phyloP scores from a whole-genome alignment of 2,888 invertebrate species.

The Oligia fasciuncula region DNA sequence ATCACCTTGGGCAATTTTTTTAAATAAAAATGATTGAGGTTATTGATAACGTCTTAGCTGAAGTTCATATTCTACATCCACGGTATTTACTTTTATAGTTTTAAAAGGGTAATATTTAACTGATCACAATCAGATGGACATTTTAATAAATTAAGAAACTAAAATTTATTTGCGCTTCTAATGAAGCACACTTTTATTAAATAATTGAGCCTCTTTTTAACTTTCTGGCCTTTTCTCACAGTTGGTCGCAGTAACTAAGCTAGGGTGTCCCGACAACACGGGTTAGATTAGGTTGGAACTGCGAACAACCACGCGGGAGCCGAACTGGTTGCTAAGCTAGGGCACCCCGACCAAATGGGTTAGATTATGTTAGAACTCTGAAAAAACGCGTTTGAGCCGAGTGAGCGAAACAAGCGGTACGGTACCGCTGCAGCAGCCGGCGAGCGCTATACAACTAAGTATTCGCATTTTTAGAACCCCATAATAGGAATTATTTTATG shows the following conservation, averaged over 20 bases:
- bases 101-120: background rate
- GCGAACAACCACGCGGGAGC: background rate
- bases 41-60: background rate
- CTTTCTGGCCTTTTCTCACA: background rate
- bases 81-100: background rate
- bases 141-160: background rate
- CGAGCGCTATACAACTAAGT: background rate
- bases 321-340: background rate
- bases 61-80: background rate
- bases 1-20: slow-evolving; percentile 7
- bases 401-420: background rate
- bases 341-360: background rate
- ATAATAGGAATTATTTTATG: background rate
- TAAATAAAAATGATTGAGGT: background rate
- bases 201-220: background rate
- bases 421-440: background rate
- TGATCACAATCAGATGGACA: background rate
- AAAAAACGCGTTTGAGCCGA: background rate
- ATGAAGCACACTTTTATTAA: background rate
- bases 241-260: background rate
- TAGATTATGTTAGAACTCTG: background rate
- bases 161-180: background rate
- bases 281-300: background rate
- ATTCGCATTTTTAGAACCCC: background rate
- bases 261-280: background rate